Evolutionary conservation across 2,797 vertebrate genomes (phyloP).

Genomic region (Trachops cirrhosus): DNA sequence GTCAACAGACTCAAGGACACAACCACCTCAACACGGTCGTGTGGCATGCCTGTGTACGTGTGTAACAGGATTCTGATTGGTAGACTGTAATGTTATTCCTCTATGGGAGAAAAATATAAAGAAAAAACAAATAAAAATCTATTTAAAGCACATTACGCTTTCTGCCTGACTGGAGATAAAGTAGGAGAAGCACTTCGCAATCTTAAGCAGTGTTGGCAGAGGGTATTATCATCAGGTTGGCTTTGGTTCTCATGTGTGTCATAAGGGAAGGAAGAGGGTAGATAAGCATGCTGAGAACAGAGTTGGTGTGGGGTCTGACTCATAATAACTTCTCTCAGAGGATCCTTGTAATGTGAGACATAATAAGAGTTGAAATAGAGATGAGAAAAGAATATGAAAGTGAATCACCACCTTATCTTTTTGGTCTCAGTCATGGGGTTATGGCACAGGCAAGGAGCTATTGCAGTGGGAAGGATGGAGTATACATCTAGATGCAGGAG

Average conservation of each 20-base stretch:
- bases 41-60: constrained; percentile 79
- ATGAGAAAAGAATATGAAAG: background rate
- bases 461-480: background rate
- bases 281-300: constrained; percentile 29
- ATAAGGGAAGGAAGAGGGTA: constrained; percentile 38
- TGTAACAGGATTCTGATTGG: constrained; percentile 81
- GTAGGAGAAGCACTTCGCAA: constrained; percentile 18
- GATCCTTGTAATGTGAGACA: constrained; percentile 17
- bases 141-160: constrained; percentile 79
- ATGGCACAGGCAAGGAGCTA: background rate
- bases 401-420: constrained; percentile 2
- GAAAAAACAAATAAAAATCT: constrained; percentile 81
- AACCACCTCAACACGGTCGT: constrained; percentile 73
- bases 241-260: constrained; percentile 40
- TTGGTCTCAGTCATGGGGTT: constrained; percentile 10
- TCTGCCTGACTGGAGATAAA: constrained; percentile 46
- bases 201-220: constrained; percentile 29
- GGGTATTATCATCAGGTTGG: constrained; percentile 30
- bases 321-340: constrained; percentile 53
- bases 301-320: constrained; percentile 42
- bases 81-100: constrained; percentile 82
- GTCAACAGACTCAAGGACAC: constrained; percentile 68
- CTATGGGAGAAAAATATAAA: constrained; percentile 83
- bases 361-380: constrained; percentile 24
- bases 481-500: background rate